These are phyloP conservation scores for Arctia plantaginis DNA, from an alignment of 2,888 invertebrate species.

Conservation along the genomic window DNA sequence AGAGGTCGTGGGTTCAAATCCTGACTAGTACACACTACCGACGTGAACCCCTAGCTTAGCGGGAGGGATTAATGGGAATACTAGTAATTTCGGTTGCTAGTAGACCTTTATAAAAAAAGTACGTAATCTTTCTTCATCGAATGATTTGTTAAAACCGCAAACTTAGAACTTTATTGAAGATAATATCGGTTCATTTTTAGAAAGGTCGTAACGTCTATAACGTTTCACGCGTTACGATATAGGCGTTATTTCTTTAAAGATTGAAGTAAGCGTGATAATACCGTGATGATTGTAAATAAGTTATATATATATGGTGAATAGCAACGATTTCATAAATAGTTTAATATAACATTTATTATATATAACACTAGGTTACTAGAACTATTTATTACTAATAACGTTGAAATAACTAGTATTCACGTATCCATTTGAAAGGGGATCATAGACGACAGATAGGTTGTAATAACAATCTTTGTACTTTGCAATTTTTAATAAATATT, in stretches of 20 bases:
- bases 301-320: neutral
- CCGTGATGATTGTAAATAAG: neutral
- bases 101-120: too few species aligned
- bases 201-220: neutral
- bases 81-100: too few species aligned
- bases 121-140: neutral
- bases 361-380: constrained; percentile 2
- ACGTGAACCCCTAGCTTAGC: too few species aligned
- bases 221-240: neutral
- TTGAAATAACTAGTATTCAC: constrained; percentile 40
- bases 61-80: too few species aligned
- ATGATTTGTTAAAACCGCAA: too few species aligned
- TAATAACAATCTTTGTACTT: constrained; percentile 13
- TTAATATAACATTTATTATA: neutral
- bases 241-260: neutral
- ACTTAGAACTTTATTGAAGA: neutral
- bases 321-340: neutral
- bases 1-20: too few species aligned
- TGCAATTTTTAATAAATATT: constrained; percentile 7
- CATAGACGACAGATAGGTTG: constrained; percentile 7
- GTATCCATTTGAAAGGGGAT: constrained; percentile 23
- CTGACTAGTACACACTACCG: too few species aligned
- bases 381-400: neutral
- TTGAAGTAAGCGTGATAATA: neutral
- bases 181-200: neutral